Base-by-base conservation (phyloP, 2,797 vertebrate species). In the Dermochelys coriacea region DNA sequence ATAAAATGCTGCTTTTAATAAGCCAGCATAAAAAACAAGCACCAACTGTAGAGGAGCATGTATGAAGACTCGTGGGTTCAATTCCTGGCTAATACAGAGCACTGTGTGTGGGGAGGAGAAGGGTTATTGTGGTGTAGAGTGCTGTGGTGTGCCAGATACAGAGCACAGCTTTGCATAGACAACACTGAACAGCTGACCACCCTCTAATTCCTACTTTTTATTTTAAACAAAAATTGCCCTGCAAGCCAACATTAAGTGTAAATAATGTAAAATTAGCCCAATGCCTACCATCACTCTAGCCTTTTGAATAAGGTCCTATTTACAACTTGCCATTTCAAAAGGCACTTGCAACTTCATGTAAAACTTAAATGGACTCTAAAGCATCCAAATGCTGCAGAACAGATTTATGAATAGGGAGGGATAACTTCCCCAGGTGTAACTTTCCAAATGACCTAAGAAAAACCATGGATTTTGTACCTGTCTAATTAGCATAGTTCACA, bases 271-370 rank as follows among this genome's bases (percentile, higher is more conserved):
- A 41, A 71, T n/a, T n/a, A n/a, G 19, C 68, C 37, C 68, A 41
- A 41, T 41, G 21, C n/a, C 68, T 34, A 11, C 19, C 11, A 41
- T 12, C 68, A 25, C 68, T 71, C n/a, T 37, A 71, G 68, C 29
- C 41, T 82, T 41, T 78, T 47, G 59, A 94, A 87, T 16, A 61
- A 8, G 64, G 79, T 64, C 55, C 71, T 79, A 79, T 93, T 92
- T 82, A 89, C 85, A 96, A 90, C 75, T 47, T 50, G 82, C 85
- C 23, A 77, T 94, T 93, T 95, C 86, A 93, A 95, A 97, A 96
- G 94, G 93, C 84, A 93, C 79, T 61, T 94, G 75, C 94, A 95
- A 82, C 91, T 94, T 78, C 55, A 57, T 77, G 79, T 86, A 93
- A 93, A 81, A 83, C 45, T 71, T 34, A 49, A 37, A 82, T 91